Conservation (phyloP, 2,113 vertebrate genomes). For the Strix uralensis region DNA sequence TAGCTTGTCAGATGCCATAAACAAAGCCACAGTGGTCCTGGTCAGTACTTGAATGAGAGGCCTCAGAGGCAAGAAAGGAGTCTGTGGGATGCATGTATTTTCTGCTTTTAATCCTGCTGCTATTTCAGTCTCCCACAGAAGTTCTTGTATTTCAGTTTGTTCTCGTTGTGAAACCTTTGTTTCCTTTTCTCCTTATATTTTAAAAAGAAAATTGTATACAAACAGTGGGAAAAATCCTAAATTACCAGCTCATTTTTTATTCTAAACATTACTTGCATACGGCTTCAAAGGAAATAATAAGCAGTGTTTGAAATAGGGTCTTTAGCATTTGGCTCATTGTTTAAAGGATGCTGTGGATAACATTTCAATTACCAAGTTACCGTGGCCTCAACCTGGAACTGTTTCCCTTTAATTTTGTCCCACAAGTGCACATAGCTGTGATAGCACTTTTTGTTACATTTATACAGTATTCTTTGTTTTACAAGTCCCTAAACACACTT, state of each 20-base stretch:
- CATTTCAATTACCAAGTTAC: constrained; percentile 8
- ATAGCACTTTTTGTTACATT: background rate
- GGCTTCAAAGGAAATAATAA: constrained; percentile 22
- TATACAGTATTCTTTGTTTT: background rate
- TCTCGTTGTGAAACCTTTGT: constrained; percentile 4
- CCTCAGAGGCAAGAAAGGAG: constrained; percentile 13
- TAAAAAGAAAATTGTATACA: constrained; percentile 7
- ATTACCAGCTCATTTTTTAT: constrained; percentile 18
- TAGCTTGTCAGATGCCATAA: constrained; percentile 20
- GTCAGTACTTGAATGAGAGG: background rate
- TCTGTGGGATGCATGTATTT: background rate
- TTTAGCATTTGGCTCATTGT: background rate
- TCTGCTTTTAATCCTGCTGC: constrained; percentile 17
- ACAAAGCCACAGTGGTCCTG: background rate
- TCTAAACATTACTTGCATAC: background rate
- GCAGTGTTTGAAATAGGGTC: background rate
- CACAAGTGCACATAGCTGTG: background rate
- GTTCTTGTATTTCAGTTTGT: constrained; percentile 29
- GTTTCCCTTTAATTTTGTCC: background rate
- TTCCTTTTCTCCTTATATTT: constrained; percentile 6
- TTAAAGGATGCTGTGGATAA: background rate
- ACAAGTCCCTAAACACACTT: background rate
- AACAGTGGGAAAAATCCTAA: background rate
- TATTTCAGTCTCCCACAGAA: constrained; percentile 16
- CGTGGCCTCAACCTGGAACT: background rate